Base-by-base conservation (phyloP, 1,140 invertebrate genomes). In the Fragariocoptes setiger region DNA sequence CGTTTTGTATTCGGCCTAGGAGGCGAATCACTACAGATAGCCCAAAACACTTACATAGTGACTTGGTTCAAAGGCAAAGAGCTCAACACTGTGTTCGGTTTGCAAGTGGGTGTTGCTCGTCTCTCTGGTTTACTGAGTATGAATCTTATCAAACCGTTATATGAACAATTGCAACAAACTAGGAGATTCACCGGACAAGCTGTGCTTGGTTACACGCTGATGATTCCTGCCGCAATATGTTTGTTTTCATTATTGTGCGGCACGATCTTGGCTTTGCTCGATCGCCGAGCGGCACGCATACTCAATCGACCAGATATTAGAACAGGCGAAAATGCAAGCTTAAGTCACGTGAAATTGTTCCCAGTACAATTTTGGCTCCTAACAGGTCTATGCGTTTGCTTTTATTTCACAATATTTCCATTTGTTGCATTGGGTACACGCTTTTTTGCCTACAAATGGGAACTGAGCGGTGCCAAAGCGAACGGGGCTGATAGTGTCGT, bases 51-150 rank as follows among this genome's bases (percentile, higher is more conserved):
- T 48, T 95, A 94, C 62, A 80, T 85, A 1, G 86, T 94, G 0
- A 64, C 79, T 16, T 95, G 86, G 88, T 95, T 94, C 52, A 83
- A 88, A 60, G 85, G 82, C 5, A 85, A 80, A 61, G 85, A 90
- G 61, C 61, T 95, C 19, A 95, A 95, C 54, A 86, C 90, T 75
- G 85, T 94, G 1, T 94, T 65, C 83, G 88, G 21, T 58, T 79
- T 51, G 69, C 86, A 63, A 56, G 56, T 95, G 21, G 92, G 83
- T 49, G 76, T 95, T 56, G 77, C 83, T 2, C 62, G 88, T 54
- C 67, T 90, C 40, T 86, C 86, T 4, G 90, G 82, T 49, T 77
- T 82, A 8, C 77, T 90, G 0, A 92, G 90, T 57, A 90, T 94
- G 55, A 65, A 76, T 55, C 66, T 80, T 0, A 88, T 92, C 76